Evolutionary conservation across 2,888 invertebrate species (phyloP).

Genomic region (Drosophila glabriapex): DNA sequence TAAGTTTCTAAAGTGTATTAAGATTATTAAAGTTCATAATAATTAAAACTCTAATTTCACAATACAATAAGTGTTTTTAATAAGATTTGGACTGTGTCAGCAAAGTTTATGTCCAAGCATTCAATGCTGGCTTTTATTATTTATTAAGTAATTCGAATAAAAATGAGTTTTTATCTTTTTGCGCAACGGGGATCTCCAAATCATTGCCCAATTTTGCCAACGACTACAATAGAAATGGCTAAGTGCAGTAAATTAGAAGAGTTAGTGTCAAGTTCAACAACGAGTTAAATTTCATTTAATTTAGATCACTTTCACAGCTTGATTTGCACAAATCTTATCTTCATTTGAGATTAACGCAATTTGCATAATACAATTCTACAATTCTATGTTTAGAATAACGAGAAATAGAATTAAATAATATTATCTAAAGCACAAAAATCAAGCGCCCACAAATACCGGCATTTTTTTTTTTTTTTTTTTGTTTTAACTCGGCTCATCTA

Average conservation of each 20-base stretch:
- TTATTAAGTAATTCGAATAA: not conserved
- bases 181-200: not conserved
- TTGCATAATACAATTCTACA: slow-evolving; percentile 34
- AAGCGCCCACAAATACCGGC: slow-evolving; percentile 33
- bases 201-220: not conserved
- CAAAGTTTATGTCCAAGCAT: not conserved
- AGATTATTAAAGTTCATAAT: not conserved
- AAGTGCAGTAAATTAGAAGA: not conserved
- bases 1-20: not conserved
- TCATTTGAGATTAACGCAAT: slow-evolving; percentile 26
- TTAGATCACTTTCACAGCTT: slow-evolving; percentile 18
- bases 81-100: not conserved
- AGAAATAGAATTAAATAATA: slow-evolving; percentile 51
- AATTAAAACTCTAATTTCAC: not conserved
- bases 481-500: slow-evolving; percentile 54
- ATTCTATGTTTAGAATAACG: slow-evolving; percentile 26
- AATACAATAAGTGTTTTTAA: not conserved
- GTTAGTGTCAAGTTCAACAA: no score
- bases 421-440: slow-evolving; percentile 15
- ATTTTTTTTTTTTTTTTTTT: no score
- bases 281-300: not conserved
- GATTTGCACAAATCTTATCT: not conserved
- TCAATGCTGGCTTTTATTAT: not conserved
- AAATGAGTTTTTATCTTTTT: not conserved
- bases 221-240: not conserved